Evolutionary conservation across 1,140 invertebrate genomes (phyloP), one percentile per base, ranked within the genome.

Genomic region (Harlomillsia oculata): DNA sequence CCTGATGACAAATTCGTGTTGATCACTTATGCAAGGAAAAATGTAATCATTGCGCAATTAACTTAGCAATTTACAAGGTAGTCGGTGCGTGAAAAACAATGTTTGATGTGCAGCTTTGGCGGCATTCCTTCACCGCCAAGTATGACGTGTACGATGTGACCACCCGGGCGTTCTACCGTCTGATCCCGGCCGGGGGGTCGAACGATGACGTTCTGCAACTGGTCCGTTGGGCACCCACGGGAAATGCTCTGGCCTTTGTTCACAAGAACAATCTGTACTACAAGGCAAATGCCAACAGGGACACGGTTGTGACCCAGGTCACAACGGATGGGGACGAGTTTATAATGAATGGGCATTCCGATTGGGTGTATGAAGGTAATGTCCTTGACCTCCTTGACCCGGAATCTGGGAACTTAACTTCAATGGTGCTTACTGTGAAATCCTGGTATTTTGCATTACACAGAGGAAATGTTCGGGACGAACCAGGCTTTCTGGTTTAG

Each of bases 401-500:
- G n/a, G n/a, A n/a, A n/a, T n/a, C n/a, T n/a, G n/a, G n/a, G n/a
- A n/a, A n/a, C n/a, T n/a, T n/a, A n/a, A n/a, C n/a, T n/a, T n/a
- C n/a, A n/a, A n/a, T n/a, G n/a, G n/a, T n/a, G n/a, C n/a, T n/a
- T n/a, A n/a, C n/a, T n/a, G n/a, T n/a, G n/a, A n/a, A n/a, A n/a
- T n/a, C n/a, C n/a, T n/a, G n/a, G n/a, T n/a, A n/a, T n/a, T n/a
- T n/a, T n/a, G n/a, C n/a, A n/a, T n/a, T n/a, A n/a, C n/a, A n/a
- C 75, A 90, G 92, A 95, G 82, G 91, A 96, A 72, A 83, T 97
- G 5, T 81, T 96, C 67, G 80, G 81, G 61, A 82, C 82, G 0
- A 87, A 88, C 55, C 80, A 82, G 63, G 91, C 91, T 0, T 70
- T 90, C 8, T 96, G 91, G 90, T 91, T 93, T 72, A 90, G 89